Conservation (phyloP, 2,113 vertebrate genomes). For the Platichthys stellatus region DNA sequence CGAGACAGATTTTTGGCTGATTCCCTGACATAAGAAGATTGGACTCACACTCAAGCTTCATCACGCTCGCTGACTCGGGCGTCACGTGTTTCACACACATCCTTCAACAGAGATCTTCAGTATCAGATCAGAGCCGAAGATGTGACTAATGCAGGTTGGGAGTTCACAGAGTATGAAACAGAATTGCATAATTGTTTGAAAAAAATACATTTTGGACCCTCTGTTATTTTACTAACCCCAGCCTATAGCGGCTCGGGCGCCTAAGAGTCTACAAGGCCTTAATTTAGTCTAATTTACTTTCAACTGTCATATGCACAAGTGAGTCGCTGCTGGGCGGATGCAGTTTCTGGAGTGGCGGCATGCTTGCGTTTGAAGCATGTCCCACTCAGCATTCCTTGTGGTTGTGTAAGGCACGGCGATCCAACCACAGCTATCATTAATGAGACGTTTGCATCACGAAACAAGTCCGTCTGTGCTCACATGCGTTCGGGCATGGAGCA, state of each 20-base stretch:
- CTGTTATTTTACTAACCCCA: not conserved
- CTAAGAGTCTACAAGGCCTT: slow-evolving; percentile 44
- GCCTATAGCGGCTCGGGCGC: slow-evolving; percentile 13
- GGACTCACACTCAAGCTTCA: not conserved
- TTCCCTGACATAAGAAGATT: slow-evolving; percentile 3
- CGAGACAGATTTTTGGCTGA: not conserved
- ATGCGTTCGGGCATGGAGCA: slow-evolving; percentile 42
- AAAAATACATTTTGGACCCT: not conserved
- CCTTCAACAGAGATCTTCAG: slow-evolving; percentile 6
- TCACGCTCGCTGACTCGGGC: not conserved
- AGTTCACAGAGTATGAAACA: not conserved
- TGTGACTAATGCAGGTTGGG: not conserved
- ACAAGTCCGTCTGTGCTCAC: slow-evolving; percentile 54
- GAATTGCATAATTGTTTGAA: not conserved
- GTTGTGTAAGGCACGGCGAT: slow-evolving; percentile 73
- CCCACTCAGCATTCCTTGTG: slow-evolving; percentile 80
- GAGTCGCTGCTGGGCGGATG: slow-evolving; percentile 58
- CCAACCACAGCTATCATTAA: slow-evolving; percentile 75
- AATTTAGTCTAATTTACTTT: slow-evolving; percentile 45
- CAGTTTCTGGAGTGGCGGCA: slow-evolving; percentile 56
- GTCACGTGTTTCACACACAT: slow-evolving; percentile 13
- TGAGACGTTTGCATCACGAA: slow-evolving; percentile 69
- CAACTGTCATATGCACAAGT: slow-evolving; percentile 54
- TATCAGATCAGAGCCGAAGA: slow-evolving; percentile 11
- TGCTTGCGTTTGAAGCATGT: slow-evolving; percentile 73